phyloP scores from a whole-genome alignment of 2,888 invertebrate genomes.

The Ptychoptera albimana region DNA sequence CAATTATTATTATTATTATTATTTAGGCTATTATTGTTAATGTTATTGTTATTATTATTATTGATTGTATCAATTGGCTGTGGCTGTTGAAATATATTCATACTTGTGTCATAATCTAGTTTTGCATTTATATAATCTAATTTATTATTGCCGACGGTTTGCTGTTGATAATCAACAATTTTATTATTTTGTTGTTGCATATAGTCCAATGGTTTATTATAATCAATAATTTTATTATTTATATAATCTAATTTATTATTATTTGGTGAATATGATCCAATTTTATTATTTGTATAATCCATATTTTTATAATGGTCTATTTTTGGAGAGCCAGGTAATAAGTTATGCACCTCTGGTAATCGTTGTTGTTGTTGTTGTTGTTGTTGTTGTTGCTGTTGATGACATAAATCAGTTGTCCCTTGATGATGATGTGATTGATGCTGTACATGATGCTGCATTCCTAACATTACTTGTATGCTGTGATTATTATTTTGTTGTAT shows the following conservation, averaged over 20 bases:
- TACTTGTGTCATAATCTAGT: slow-evolving; percentile 4
- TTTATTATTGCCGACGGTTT: neutral
- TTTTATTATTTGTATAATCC: slow-evolving; percentile 22
- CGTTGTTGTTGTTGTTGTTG: slow-evolving; percentile 17
- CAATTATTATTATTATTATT: slow-evolving; percentile 1
- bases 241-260: slow-evolving; percentile 28
- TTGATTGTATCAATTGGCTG: slow-evolving; percentile 10
- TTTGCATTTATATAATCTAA: slow-evolving; percentile 4
- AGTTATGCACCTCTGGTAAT: slow-evolving; percentile 28
- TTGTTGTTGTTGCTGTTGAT: slow-evolving; percentile 2
- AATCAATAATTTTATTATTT: slow-evolving; percentile 9
- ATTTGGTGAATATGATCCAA: slow-evolving; percentile 28
- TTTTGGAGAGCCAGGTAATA: slow-evolving; percentile 27
- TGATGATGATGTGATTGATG: neutral
- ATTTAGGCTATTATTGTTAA: neutral
- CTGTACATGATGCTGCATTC: slow-evolving; percentile 23
- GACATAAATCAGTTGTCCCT: neutral
- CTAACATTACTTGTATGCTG: slow-evolving; percentile 53
- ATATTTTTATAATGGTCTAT: slow-evolving; percentile 22
- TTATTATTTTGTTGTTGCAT: slow-evolving; percentile 7
- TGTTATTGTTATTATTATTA: neutral
- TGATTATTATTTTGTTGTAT: slow-evolving; percentile 23
- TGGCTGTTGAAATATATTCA: slow-evolving; percentile 6
- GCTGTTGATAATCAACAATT: slow-evolving; percentile 8
- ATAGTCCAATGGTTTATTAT: slow-evolving; percentile 8